A percentile compares a stretch with the other conserved stretches of the same genome.
Evolutionary conservation across 2,888 invertebrate genomes (phyloP).

Genomic region (Cephus runcator): DNA sequence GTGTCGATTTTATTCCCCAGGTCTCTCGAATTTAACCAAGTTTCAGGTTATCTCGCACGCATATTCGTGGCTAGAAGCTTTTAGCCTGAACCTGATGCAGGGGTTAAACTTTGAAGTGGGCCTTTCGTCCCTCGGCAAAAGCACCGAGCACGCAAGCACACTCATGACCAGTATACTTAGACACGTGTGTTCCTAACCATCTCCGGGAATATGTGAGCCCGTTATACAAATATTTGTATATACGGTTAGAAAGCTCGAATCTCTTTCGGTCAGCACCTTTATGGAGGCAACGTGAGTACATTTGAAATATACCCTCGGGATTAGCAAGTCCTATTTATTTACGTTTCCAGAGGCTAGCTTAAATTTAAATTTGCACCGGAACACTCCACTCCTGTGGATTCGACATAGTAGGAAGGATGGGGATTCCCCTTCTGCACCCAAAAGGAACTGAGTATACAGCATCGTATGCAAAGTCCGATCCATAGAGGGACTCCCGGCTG

Average conservation of each 20-base stretch:
- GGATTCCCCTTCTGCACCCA: not conserved
- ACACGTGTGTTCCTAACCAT: not conserved
- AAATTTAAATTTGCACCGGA: conserved; percentile 17
- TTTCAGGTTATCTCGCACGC: not conserved
- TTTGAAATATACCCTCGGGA: conserved; percentile 24
- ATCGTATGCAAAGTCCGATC: not conserved
- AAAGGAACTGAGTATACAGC: not conserved
- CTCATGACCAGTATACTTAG: conserved; percentile 20
- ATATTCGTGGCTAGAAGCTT: conserved; percentile 21
- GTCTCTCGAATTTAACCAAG: not conserved
- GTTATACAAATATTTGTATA: not conserved
- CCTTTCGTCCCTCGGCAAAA: not conserved
- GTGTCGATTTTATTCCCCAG: not conserved
- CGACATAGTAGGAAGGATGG: not conserved
- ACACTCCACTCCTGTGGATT: not conserved
- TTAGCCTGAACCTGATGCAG: conserved; percentile 10
- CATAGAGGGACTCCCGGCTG: not conserved
- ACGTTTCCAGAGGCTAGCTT: conserved; percentile 28
- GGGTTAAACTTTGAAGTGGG: conserved; percentile 26
- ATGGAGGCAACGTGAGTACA: conserved; percentile 15
- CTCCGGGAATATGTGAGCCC: not conserved
- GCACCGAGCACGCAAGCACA: conserved; percentile 19
- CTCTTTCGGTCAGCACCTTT: conserved; percentile 15
- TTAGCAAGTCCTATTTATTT: conserved; percentile 37
- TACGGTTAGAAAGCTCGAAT: not conserved